phyloP scores from a whole-genome alignment of 2,888 invertebrate genomes.

The Sepioteuthis lessoniana region DNA sequence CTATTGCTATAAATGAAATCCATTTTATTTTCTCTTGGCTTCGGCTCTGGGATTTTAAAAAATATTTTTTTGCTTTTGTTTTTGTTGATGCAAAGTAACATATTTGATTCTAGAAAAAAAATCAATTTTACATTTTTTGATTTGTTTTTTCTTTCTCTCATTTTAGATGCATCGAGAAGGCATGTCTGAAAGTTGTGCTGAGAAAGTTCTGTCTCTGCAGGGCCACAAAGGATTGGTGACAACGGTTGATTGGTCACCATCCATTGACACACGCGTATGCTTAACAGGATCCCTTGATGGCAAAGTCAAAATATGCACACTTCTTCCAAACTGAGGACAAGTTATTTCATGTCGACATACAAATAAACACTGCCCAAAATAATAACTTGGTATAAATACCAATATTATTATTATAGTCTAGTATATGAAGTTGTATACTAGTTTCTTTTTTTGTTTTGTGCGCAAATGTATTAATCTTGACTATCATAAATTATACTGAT shows the following conservation, averaged over 20 bases:
- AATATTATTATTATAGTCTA: background rate
- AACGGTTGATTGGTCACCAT: constrained; percentile 80
- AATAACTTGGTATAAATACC: background rate
- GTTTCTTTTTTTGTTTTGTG: background rate
- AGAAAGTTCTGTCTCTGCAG: constrained; percentile 77
- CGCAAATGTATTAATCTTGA: background rate
- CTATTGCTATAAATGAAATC: too few species aligned
- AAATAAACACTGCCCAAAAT: background rate
- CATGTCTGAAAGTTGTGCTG: constrained; percentile 38
- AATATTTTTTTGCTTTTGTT: too few species aligned
- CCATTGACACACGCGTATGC: constrained; percentile 79
- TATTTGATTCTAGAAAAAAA: background rate
- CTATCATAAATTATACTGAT: background rate
- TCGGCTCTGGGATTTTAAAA: too few species aligned
- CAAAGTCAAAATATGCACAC: constrained; percentile 79
- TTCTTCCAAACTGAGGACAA: constrained; percentile 70
- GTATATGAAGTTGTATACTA: background rate
- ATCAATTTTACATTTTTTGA: background rate
- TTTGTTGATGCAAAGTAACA: too few species aligned
- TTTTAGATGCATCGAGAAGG: constrained; percentile 26
- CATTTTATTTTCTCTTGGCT: too few species aligned
- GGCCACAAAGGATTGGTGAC: constrained; percentile 78
- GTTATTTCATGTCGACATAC: background rate
- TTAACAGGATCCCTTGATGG: constrained; percentile 80
- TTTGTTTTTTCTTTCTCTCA: background rate